Evolutionary conservation across 2,797 vertebrate genomes (phyloP).

Genomic region (Pseudochaenichthys georgianus): DNA sequence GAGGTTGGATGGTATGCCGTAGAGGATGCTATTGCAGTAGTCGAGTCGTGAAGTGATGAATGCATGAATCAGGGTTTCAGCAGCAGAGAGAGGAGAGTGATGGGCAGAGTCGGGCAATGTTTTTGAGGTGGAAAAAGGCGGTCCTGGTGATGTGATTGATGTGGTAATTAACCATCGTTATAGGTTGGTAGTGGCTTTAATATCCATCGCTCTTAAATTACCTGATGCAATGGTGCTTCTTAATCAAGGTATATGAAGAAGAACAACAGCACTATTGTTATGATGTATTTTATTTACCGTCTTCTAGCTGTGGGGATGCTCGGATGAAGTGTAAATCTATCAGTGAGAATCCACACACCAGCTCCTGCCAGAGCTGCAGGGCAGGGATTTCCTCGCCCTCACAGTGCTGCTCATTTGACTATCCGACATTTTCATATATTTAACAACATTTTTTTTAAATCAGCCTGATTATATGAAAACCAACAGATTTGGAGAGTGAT

Average conservation of each 20-base stretch:
- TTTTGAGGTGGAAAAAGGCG: too few relatives aligned
- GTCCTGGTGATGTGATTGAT: too few relatives aligned
- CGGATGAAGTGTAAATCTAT: conserved; percentile 10
- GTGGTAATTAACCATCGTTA: too few relatives aligned
- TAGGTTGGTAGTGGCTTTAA: background rate
- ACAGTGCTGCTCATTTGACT: conserved; percentile 9
- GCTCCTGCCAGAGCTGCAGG: conserved; percentile 7
- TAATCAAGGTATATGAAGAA: background rate
- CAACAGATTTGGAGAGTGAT: background rate
- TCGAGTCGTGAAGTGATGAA: too few relatives aligned
- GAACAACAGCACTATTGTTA: background rate
- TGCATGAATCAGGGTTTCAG: too few relatives aligned
- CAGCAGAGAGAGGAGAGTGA: too few relatives aligned
- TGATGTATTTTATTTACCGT: conserved; percentile 12
- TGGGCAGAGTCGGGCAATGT: too few relatives aligned
- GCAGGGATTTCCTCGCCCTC: conserved; percentile 15
- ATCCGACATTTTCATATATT: background rate
- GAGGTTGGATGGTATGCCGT: too few relatives aligned
- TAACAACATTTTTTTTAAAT: conserved; percentile 22
- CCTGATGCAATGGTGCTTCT: background rate
- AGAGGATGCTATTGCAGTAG: too few relatives aligned
- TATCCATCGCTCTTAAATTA: background rate
- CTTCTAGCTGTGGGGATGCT: conserved; percentile 1
- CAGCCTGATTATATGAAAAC: conserved; percentile 33
- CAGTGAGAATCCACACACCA: conserved; percentile 15